Percentiles rank a stretch among this genome's conserved stretches.
These are phyloP conservation scores for Zonitis immaculata DNA, from an alignment of 2,888 invertebrate species.

Conservation along the genomic window DNA sequence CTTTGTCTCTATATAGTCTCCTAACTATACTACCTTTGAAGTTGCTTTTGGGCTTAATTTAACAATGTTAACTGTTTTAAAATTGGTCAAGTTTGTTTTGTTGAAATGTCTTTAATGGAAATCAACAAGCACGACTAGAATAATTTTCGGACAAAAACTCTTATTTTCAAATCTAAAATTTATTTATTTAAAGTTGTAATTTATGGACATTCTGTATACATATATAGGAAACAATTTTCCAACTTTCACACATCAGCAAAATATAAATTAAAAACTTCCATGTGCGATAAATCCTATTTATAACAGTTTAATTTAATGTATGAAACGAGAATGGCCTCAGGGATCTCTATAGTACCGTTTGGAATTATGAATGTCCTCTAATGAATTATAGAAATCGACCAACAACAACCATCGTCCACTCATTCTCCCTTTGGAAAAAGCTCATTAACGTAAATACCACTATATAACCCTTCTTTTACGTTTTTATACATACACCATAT, in stretches of 20 bases:
- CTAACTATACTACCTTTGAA: slow-evolving; percentile 46
- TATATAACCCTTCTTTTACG: slow-evolving; percentile 15
- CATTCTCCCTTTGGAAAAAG: slow-evolving; percentile 18
- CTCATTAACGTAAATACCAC: slow-evolving; percentile 26
- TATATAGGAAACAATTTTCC: slow-evolving; percentile 6
- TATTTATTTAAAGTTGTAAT: too few relatives aligned
- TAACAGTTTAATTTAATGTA: slow-evolving; percentile 25
- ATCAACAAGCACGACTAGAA: background rate
- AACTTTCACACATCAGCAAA: slow-evolving; percentile 13
- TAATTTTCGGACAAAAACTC: background rate
- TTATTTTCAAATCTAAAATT: too few relatives aligned
- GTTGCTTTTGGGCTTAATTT: slow-evolving; percentile 45
- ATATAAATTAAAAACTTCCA: slow-evolving; percentile 23
- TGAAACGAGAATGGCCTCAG: slow-evolving; percentile 19
- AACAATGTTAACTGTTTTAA: slow-evolving; percentile 43
- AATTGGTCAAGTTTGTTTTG: slow-evolving; percentile 34
- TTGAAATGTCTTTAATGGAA: background rate
- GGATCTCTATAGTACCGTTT: slow-evolving; percentile 14
- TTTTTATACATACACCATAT: too few relatives aligned
- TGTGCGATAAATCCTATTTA: slow-evolving; percentile 25
- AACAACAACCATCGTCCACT: slow-evolving; percentile 19
- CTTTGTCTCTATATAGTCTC: slow-evolving; percentile 29
- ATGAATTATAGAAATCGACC: slow-evolving; percentile 26
- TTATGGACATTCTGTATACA: too few relatives aligned
- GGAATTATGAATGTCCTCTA: slow-evolving; percentile 24